Conservation (phyloP, 2,797 vertebrate species). For the Varecia variegata region DNA sequence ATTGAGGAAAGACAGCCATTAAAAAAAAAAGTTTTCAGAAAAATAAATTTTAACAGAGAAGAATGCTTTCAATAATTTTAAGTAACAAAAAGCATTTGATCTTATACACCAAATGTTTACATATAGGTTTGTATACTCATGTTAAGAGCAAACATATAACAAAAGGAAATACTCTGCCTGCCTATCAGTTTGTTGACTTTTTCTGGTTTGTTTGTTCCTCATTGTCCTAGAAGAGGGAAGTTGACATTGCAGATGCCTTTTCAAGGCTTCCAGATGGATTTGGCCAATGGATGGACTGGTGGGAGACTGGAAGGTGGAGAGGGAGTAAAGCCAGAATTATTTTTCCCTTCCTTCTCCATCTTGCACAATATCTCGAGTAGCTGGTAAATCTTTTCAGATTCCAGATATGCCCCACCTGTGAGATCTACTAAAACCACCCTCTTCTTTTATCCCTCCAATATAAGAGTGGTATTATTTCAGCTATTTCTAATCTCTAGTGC, state of each 20-base stretch:
- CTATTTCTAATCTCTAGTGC: neutral
- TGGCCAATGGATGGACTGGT: neutral
- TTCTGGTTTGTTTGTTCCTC: neutral
- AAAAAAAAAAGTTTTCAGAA: neutral
- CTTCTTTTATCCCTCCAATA: too few species aligned
- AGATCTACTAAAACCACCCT: neutral
- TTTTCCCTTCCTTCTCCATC: neutral
- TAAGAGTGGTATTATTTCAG: fast-evolving
- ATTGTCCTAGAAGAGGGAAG: too few species aligned
- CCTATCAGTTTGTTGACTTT: neutral
- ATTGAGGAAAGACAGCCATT: neutral
- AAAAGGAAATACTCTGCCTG: neutral
- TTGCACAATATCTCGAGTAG: neutral
- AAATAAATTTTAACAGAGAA: neutral
- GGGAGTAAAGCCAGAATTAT: neutral
- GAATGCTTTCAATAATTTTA: neutral
- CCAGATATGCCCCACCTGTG: too few species aligned
- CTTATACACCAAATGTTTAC: neutral
- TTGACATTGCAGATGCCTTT: neutral
- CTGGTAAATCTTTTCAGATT: neutral
- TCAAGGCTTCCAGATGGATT: neutral
- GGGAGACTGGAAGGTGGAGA: neutral
- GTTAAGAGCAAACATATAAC: neutral
- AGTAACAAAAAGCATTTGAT: neutral
- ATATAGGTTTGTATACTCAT: neutral